Evolutionary conservation across 2,888 invertebrate species (phyloP).

Genomic region (Troglohyphantes excavatus): DNA sequence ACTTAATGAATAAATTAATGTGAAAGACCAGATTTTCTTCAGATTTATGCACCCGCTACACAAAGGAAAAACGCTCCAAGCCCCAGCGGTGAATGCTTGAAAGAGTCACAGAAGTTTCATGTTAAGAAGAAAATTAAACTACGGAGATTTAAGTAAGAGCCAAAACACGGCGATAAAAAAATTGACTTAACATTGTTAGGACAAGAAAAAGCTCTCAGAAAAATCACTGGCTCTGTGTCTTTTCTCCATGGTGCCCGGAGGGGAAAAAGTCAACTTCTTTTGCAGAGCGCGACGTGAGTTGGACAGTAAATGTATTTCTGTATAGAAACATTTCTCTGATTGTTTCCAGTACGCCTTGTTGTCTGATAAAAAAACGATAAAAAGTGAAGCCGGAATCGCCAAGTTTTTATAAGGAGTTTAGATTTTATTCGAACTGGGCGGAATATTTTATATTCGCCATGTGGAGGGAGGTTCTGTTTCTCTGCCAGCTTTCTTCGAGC

Average conservation of each 20-base stretch:
- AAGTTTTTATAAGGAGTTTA: conserved; percentile 15
- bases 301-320: conserved; percentile 64
- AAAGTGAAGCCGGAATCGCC: background rate
- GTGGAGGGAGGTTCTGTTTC: background rate
- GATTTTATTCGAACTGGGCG: conserved; percentile 29
- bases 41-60: background rate
- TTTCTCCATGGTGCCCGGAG: conserved; percentile 39
- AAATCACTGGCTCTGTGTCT: conserved; percentile 68
- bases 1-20: background rate
- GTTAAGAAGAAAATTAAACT: conserved; percentile 33
- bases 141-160: conserved; percentile 19
- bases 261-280: conserved; percentile 70
- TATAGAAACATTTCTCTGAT: conserved; percentile 63
- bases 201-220: conserved; percentile 72
- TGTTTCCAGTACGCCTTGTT: conserved; percentile 45
- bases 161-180: conserved; percentile 12
- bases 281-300: conserved; percentile 62
- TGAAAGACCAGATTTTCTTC: background rate
- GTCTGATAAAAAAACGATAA: conserved; percentile 14
- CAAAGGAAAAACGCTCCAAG: background rate
- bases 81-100: background rate
- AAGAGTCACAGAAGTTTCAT: background rate
- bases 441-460: conserved; percentile 25
- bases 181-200: conserved; percentile 38
- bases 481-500: background rate